Evolutionary conservation across 2,797 vertebrate species (phyloP), one percentile per base, ranked within the genome.

Genomic region (Melanotaenia boesemani): DNA sequence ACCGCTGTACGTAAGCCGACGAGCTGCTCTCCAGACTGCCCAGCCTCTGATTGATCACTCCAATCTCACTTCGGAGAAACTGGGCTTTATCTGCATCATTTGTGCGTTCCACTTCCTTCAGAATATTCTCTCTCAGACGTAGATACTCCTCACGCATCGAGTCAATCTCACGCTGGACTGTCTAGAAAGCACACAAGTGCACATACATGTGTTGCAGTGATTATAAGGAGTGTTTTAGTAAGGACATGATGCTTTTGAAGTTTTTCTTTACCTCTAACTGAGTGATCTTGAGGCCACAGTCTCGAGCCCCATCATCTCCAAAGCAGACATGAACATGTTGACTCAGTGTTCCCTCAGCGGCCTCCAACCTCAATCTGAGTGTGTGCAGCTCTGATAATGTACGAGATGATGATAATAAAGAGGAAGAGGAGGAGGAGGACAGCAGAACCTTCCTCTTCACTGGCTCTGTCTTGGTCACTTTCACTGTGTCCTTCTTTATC

Each of bases 51-150:
- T 95, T 94, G 1, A 98, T 92, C 28, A 95, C 77, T 56, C 82
- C 91, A 22, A 99, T 85, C 84, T 99, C 97, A 24, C 92, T 95
- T 74, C 95, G 95, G 62, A 99, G 92, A 82, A 97, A 98, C 90
- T 95, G 92, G 56, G 95, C 95, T 86, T 97, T 99, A 71, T 99
- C 97, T 0, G 89, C 88, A 56, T 97, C 97, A 48, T 78, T 95
- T 90, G 96, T 95, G 52, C 91, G 94, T 54, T 96, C 91, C 70
- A 95, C 80, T 66, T 94, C 92, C 10, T 67, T 88, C 52, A 84
- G 79, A 28, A 97, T 93, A 24, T 85, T 85, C 60, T 97, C 96
- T 86, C 91, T 96, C 75, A 98, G 91, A 37, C 86, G 93, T 80
- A 95, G 84, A 86, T 96, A 96, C 71, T 96, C 95, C 18, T 91